Percentiles rank a stretch among this genome's conserved stretches.
Conservation (phyloP, 1,140 invertebrate genomes). For the Caenorhabditis latens region DNA sequence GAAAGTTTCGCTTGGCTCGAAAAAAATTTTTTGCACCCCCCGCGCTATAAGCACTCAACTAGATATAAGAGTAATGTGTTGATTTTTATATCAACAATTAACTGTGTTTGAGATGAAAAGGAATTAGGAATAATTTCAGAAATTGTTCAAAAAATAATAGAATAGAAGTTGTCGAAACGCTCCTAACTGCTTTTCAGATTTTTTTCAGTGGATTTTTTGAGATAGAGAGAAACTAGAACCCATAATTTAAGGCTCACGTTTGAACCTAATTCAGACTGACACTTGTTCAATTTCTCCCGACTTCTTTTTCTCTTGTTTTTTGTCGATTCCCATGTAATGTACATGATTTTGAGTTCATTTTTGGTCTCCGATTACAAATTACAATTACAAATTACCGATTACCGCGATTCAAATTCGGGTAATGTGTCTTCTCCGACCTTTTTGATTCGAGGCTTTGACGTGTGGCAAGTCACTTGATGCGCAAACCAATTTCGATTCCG, state of each 20-base stretch:
- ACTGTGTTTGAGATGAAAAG: no score
- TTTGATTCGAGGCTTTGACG: conserved; percentile 2
- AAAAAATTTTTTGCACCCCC: neutral
- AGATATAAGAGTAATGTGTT: conserved; percentile 14
- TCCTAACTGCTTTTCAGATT: no score
- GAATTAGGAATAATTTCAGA: no score
- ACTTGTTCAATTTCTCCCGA: neutral
- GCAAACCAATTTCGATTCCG: conserved; percentile 41
- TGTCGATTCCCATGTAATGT: neutral
- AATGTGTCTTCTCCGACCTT: conserved; percentile 21
- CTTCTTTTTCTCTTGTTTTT: neutral
- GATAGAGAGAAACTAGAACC: conserved; percentile 3
- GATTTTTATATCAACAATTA: neutral
- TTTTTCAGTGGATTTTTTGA: no score
- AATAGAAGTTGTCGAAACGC: no score
- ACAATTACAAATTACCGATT: conserved; percentile 20
- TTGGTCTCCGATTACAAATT: conserved; percentile 47
- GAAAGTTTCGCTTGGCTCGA: neutral
- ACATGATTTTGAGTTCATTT: conserved; percentile 8
- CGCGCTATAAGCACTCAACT: neutral
- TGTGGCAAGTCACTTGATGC: conserved; percentile 50
- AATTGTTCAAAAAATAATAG: no score
- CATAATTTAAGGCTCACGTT: neutral
- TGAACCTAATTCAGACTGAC: conserved; percentile 24
- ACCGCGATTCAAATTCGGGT: conserved; percentile 38